Percentiles rank a stretch among this genome's conserved stretches.
These are phyloP conservation scores for Scortum barcoo DNA, from an alignment of 2,113 vertebrate genomes.

Conservation along the genomic window DNA sequence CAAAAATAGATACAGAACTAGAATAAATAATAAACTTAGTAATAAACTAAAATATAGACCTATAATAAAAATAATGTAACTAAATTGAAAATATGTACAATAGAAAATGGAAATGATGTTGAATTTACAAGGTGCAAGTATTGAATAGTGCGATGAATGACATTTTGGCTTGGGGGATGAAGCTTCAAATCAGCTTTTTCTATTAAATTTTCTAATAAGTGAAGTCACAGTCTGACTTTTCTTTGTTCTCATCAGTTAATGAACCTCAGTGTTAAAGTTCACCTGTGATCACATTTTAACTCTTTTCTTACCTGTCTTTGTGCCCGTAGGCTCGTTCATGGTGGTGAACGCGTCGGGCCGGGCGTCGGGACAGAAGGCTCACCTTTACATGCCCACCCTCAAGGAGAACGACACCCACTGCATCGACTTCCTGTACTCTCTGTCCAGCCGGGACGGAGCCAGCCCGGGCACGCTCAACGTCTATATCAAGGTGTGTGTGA, in stretches of 20 bases:
- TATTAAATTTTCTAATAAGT: too few species aligned
- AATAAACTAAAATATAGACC: too few species aligned
- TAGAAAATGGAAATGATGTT: too few species aligned
- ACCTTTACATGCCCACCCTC: constrained; percentile 92
- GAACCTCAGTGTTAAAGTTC: neutral
- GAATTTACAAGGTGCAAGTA: too few species aligned
- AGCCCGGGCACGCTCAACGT: constrained; percentile 94
- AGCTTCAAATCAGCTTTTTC: too few species aligned
- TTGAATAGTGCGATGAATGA: too few species aligned
- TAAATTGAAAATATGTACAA: too few species aligned
- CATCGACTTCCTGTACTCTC: constrained; percentile 97
- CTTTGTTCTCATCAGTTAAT: neutral
- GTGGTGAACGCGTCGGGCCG: constrained; percentile 95
- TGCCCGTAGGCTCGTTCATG: constrained; percentile 93
- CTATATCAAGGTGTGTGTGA: constrained; percentile 89
- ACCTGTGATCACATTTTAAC: neutral
- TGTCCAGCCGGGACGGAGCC: constrained; percentile 91
- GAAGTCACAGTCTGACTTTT: too few species aligned
- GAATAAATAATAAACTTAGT: too few species aligned
- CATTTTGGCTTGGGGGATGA: too few species aligned
- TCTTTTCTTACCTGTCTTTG: neutral
- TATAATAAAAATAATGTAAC: too few species aligned
- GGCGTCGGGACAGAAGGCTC: constrained; percentile 95
- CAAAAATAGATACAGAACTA: too few species aligned
- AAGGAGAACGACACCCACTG: constrained; percentile 98